These are phyloP conservation scores for Herpetotheres cachinnans DNA, from an alignment of 2,113 vertebrate genomes.

Conservation along the genomic window DNA sequence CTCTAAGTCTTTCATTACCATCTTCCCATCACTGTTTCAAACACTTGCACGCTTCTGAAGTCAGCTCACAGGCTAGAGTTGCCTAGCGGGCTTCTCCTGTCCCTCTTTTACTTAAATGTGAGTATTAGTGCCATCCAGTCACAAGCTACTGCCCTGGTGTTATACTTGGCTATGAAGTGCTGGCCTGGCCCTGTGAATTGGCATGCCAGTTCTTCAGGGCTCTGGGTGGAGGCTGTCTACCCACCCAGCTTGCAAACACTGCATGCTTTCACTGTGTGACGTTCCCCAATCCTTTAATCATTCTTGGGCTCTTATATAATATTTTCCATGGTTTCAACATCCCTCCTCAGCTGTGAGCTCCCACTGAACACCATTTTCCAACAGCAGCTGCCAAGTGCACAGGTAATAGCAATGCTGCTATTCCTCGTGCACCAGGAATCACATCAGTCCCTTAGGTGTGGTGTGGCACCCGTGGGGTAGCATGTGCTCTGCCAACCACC, in stretches of 20 bases:
- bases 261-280: background rate
- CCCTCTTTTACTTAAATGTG: background rate
- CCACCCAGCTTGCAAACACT: background rate
- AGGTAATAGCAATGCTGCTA: background rate
- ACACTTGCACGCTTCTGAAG: background rate
- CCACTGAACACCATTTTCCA: background rate
- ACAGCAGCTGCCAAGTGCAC: background rate
- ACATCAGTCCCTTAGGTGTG: fast-evolving
- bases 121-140: background rate
- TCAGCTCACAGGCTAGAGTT: background rate
- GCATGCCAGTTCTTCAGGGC: background rate
- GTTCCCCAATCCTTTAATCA: background rate
- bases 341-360: background rate
- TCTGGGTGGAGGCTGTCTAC: background rate
- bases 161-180: background rate
- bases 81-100: background rate
- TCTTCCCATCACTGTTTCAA: background rate
- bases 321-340: background rate
- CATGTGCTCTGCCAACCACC: background rate
- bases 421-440: background rate
- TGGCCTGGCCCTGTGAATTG: background rate
- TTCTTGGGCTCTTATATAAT: background rate
- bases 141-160: background rate
- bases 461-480: background rate
- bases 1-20: background rate